Evolutionary conservation across 1,140 invertebrate genomes (phyloP).

Genomic region (Drosophila guanche): DNA sequence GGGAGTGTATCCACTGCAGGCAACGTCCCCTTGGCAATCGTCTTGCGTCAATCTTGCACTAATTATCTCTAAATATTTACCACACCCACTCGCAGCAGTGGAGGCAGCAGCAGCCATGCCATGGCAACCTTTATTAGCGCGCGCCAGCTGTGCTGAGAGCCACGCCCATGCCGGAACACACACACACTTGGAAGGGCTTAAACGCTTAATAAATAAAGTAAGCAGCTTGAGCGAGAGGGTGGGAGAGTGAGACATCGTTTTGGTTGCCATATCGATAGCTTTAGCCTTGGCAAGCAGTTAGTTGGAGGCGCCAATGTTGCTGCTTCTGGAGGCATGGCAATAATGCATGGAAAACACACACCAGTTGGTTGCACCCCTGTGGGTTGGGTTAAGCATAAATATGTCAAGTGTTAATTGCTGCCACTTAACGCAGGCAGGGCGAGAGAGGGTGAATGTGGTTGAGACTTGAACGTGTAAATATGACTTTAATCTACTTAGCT

Average conservation of each 20-base stretch:
- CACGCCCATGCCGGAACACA: conserved; percentile 24
- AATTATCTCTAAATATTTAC: conserved; percentile 74
- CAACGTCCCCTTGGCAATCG: not conserved
- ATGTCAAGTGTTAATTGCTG: conserved; percentile 82
- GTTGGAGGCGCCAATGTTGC: conserved; percentile 20
- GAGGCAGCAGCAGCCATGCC: not conserved
- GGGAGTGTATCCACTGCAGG: not conserved
- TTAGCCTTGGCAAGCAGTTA: conserved; percentile 62
- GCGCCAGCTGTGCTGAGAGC: conserved; percentile 16
- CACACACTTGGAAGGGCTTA: conserved; percentile 51
- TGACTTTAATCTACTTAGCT: conserved; percentile 81
- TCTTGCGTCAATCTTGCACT: conserved; percentile 27
- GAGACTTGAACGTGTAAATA: conserved; percentile 64
- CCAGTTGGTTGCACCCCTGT: conserved; percentile 38
- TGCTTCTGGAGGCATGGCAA: conserved; percentile 48
- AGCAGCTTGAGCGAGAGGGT: conserved; percentile 69
- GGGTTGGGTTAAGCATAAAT: conserved; percentile 68
- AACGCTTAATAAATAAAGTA: conserved; percentile 76
- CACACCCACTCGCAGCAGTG: not conserved
- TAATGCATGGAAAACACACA: conserved; percentile 55
- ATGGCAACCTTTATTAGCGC: conserved; percentile 14
- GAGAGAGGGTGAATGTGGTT: conserved; percentile 6
- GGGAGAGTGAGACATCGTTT: conserved; percentile 40
- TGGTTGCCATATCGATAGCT: conserved; percentile 57
- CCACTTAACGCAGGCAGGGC: conserved; percentile 64